Evolutionary conservation across 2,888 invertebrate genomes (phyloP).

Genomic region (Atethmia centrago): DNA sequence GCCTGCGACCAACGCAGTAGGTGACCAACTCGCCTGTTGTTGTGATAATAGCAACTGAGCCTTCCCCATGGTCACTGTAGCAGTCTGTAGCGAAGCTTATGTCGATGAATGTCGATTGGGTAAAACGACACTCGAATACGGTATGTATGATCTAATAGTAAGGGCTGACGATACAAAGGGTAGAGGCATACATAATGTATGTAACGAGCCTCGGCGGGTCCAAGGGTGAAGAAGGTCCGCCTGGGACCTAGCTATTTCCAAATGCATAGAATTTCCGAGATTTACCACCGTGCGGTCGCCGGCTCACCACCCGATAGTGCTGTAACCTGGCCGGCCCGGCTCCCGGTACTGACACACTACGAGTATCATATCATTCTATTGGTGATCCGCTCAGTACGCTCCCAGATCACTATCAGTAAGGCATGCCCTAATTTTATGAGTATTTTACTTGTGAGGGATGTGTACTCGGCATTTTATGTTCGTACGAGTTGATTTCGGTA

Average conservation of each 20-base stretch:
- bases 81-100: not conserved
- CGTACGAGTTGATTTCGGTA: not conserved
- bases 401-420: slow-evolving; percentile 19
- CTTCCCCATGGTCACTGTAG: not conserved
- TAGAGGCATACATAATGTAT: slow-evolving; percentile 27
- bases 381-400: slow-evolving; percentile 12
- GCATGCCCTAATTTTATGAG: slow-evolving; percentile 12
- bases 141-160: not conserved
- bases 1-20: no score
- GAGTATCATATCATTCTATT: slow-evolving; percentile 27
- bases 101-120: no score
- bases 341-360: not conserved
- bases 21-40: not conserved
- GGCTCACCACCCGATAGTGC: not conserved
- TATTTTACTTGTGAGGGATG: slow-evolving; percentile 21
- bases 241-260: slow-evolving; percentile 28
- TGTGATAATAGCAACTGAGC: not conserved
- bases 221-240: slow-evolving; percentile 21
- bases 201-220: not conserved
- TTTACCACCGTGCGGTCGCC: not conserved
- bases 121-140: not conserved
- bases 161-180: not conserved
- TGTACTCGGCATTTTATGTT: not conserved
- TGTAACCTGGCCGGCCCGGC: not conserved
- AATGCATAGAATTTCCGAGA: slow-evolving; percentile 48